phyloP scores from a whole-genome alignment of 2,797 vertebrate genomes.

The Euthynnus affinis region DNA sequence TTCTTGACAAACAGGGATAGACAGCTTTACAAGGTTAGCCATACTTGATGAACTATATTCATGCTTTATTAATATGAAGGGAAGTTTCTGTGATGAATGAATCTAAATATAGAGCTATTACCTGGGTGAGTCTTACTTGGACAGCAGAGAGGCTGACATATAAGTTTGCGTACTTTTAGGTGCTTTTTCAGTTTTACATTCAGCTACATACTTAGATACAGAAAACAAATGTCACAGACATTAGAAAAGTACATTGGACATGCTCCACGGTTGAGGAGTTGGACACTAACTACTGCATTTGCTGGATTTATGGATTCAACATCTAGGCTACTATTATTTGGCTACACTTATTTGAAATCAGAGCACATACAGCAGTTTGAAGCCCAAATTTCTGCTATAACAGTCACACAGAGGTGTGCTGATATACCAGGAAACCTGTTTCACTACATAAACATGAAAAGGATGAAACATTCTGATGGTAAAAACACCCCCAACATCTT shows the following conservation, averaged over 20 bases:
- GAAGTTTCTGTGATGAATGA: not conserved
- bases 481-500: too few relatives aligned
- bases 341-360: not conserved
- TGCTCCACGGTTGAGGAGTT: not conserved
- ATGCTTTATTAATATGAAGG: conserved; percentile 32
- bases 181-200: not conserved
- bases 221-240: not conserved
- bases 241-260: too few relatives aligned
- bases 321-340: too few relatives aligned
- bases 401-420: too few relatives aligned
- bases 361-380: not conserved
- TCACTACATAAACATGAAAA: too few relatives aligned
- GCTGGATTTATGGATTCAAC: too few relatives aligned
- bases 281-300: not conserved
- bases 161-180: not conserved
- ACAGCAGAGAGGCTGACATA: not conserved
- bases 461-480: too few relatives aligned
- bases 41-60: conserved; percentile 32
- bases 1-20: conserved; percentile 6
- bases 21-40: conserved; percentile 40
- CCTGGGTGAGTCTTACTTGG: not conserved
- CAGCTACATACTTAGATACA: not conserved
- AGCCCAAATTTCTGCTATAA: not conserved
- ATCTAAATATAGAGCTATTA: conserved; percentile 28
- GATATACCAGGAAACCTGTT: too few relatives aligned